These are phyloP conservation scores for Sphenodon punctatus DNA, from an alignment of 2,797 vertebrate species.

Conservation along the genomic window DNA sequence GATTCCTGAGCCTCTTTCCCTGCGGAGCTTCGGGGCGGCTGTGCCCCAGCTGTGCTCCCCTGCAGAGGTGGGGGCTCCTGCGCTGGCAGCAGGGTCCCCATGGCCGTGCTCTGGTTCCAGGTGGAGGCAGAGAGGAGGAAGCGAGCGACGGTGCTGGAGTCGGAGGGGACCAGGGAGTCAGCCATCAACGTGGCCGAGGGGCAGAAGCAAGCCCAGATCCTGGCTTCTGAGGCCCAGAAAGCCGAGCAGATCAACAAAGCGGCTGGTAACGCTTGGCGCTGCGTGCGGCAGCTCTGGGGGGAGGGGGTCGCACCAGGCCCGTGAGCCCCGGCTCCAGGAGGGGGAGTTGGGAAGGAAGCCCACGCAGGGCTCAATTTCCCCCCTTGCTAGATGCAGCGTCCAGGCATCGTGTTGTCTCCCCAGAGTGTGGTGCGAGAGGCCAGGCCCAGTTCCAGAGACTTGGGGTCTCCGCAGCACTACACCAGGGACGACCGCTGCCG, in stretches of 20 bases:
- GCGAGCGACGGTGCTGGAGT: constrained; percentile 93
- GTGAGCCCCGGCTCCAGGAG: too few species aligned
- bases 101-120: constrained; percentile 65
- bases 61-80: rapidly evolving
- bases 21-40: too few species aligned
- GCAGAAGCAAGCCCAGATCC: constrained; percentile 91
- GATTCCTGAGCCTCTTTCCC: too few species aligned
- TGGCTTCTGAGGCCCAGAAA: constrained; percentile 92
- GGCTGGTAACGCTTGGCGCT: constrained; percentile 75
- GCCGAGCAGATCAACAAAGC: constrained; percentile 92
- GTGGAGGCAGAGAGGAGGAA: constrained; percentile 95
- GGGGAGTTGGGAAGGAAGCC: too few species aligned
- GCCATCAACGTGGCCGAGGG: constrained; percentile 95
- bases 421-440: not conserved
- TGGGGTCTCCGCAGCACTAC: too few species aligned
- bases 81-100: rapidly evolving
- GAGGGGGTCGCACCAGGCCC: not conserved
- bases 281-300: rapidly evolving
- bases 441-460: not conserved
- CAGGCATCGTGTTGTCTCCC: not conserved
- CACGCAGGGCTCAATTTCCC: too few species aligned
- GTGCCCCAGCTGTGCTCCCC: rapidly evolving
- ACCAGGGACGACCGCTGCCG: too few species aligned
- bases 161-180: constrained; percentile 90
- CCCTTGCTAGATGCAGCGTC: too few species aligned